A percentile compares a stretch with the other conserved stretches of the same genome.
Evolutionary conservation across 2,888 invertebrate genomes (phyloP).

Genomic region (Lasioglossum pauxillum): DNA sequence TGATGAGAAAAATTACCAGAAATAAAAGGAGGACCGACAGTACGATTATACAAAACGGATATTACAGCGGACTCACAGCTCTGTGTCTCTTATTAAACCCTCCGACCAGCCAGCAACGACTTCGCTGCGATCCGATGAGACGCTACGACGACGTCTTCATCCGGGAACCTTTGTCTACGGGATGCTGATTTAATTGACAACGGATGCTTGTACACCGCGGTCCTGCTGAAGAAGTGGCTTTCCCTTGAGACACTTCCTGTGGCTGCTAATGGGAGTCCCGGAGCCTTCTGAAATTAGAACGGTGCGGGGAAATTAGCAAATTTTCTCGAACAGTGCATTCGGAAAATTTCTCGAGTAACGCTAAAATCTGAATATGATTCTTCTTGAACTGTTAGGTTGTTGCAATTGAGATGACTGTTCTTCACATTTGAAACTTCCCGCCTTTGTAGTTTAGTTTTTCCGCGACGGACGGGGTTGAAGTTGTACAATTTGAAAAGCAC

Average conservation of each 20-base stretch:
- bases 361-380: background rate
- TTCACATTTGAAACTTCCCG: too few relatives aligned
- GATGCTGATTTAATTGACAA: slow-evolving; percentile 41
- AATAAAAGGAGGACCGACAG: slow-evolving; percentile 76
- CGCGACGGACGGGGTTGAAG: too few relatives aligned
- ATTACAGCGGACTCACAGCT: slow-evolving; percentile 72
- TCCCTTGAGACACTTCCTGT: background rate
- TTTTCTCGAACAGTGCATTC: background rate
- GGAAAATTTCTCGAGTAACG: background rate
- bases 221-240: background rate
- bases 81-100: slow-evolving; percentile 74
- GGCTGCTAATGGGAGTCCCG: background rate
- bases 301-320: background rate
- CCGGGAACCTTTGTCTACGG: slow-evolving; percentile 22
- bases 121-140: slow-evolving; percentile 70
- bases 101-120: slow-evolving; percentile 53
- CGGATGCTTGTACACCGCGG: background rate
- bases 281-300: background rate
- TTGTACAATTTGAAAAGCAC: too few relatives aligned
- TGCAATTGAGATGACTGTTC: too few relatives aligned
- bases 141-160: slow-evolving; percentile 63
- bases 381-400: background rate
- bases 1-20: slow-evolving; percentile 80
- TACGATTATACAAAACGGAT: slow-evolving; percentile 78
- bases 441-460: too few relatives aligned